Evolutionary conservation across 2,888 invertebrate species (phyloP).

Genomic region (Muscina levida): DNA sequence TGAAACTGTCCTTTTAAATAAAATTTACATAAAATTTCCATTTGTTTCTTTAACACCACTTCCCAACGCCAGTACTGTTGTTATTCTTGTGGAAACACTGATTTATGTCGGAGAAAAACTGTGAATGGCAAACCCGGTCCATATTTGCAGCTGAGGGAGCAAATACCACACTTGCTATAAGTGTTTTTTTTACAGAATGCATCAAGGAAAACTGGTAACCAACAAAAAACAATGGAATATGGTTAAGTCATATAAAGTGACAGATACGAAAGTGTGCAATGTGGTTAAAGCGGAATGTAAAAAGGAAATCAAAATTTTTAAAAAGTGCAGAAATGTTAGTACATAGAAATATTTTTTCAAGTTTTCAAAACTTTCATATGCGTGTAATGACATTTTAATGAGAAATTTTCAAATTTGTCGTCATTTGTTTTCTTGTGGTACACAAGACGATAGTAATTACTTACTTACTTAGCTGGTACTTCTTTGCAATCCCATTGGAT

Average conservation of each 20-base stretch:
- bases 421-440: too few relatives aligned
- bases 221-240: conserved; percentile 24
- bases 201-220: not conserved
- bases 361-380: too few relatives aligned
- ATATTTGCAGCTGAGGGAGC: not conserved
- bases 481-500: too few relatives aligned
- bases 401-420: too few relatives aligned
- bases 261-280: conserved; percentile 24
- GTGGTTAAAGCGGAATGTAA: conserved; percentile 16
- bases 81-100: conserved; percentile 52
- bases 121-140: conserved; percentile 18
- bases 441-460: too few relatives aligned
- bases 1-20: conserved; percentile 49
- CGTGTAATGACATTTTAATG: too few relatives aligned
- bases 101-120: conserved; percentile 49
- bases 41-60: conserved; percentile 62
- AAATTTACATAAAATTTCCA: conserved; percentile 63
- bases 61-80: conserved; percentile 16
- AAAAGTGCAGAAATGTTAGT: too few relatives aligned
- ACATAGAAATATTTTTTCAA: too few relatives aligned
- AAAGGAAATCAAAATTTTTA: conserved; percentile 14
- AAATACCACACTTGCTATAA: conserved; percentile 20
- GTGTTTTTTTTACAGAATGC: not conserved
- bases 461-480: too few relatives aligned
- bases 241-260: conserved; percentile 32